Conservation (phyloP, 64 coral and sea anemone species). For the Actinia equina region DNA sequence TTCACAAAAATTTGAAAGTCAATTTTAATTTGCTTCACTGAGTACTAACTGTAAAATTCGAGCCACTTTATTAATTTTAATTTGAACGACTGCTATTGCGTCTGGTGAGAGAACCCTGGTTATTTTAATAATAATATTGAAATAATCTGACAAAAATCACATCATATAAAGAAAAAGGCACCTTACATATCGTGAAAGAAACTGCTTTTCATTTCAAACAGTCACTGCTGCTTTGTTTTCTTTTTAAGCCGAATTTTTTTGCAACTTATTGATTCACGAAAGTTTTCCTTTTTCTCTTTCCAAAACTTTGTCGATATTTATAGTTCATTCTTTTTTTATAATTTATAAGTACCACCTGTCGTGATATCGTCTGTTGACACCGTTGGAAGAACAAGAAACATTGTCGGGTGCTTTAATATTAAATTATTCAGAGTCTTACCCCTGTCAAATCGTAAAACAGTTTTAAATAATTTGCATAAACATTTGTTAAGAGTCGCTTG, state of each 20-base stretch:
- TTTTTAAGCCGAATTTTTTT: no score
- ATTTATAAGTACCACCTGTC: background rate
- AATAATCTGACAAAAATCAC: no score
- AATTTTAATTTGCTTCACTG: background rate
- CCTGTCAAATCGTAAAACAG: background rate
- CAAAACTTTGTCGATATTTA: background rate
- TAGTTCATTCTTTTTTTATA: background rate
- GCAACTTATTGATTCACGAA: no score
- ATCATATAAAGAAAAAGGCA: no score
- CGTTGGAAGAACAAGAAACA: background rate
- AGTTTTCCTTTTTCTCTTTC: no score
- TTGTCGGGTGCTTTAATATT: background rate
- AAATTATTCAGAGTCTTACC: background rate
- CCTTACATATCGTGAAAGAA: no score
- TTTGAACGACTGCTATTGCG: background rate
- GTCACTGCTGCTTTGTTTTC: no score
- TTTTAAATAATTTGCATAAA: background rate
- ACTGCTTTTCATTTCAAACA: no score
- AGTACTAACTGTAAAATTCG: background rate
- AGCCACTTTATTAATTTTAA: background rate
- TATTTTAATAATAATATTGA: no score
- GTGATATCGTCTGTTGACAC: background rate
- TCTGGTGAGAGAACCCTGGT: background rate
- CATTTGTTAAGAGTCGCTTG: conserved; percentile 7
- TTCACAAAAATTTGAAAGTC: background rate